These are phyloP conservation scores for Mus spretus DNA, from an alignment of 2,797 vertebrate genomes.

Conservation along the genomic window DNA sequence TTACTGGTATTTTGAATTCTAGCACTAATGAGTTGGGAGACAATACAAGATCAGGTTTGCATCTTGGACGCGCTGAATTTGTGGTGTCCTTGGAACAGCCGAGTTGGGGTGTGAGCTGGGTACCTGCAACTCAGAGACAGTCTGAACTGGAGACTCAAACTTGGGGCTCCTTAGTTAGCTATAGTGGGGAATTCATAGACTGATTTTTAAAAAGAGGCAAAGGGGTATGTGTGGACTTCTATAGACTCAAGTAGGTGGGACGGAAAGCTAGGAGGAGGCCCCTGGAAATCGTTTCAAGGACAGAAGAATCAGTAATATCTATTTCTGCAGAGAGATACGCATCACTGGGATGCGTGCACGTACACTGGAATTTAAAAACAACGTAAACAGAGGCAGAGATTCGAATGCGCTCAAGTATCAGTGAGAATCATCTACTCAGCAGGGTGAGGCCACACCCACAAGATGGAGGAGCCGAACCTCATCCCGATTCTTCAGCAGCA, in stretches of 20 bases:
- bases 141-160: background rate
- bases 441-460: background rate
- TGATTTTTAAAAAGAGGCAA: background rate
- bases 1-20: background rate
- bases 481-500: background rate
- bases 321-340: constrained; percentile 3
- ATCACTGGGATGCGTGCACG: background rate
- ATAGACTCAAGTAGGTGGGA: background rate
- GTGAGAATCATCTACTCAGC: background rate
- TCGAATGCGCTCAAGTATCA: background rate
- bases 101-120: background rate
- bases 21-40: background rate
- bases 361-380: background rate
- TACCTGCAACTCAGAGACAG: background rate
- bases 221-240: background rate
- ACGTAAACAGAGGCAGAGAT: background rate
- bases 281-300: background rate
- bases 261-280: background rate
- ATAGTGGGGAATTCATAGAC: background rate
- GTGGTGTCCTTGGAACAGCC: background rate
- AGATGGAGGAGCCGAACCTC: background rate
- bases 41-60: background rate
- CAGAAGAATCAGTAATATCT: background rate
- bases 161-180: background rate
- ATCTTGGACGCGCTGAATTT: background rate